phyloP scores from a whole-genome alignment of 1,140 invertebrate genomes.

The Chrysomallon squamiferum region DNA sequence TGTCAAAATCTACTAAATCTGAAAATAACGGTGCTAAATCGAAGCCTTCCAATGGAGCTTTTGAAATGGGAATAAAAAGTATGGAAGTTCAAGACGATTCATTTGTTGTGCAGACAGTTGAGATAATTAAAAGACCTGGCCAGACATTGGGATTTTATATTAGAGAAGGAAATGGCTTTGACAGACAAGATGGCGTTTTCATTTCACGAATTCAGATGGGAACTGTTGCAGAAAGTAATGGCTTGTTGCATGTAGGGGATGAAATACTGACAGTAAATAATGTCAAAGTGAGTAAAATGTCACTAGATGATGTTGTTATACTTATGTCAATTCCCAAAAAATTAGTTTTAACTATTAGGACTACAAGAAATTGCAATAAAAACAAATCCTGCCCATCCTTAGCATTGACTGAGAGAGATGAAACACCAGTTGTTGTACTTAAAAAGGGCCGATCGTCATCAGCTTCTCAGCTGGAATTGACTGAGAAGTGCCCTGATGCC shows the following conservation, averaged over 20 bases:
- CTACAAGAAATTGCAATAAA: conserved; percentile 54
- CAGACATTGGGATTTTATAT: conserved; percentile 98
- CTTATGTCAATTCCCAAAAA: conserved; percentile 98
- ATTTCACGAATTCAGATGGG: conserved; percentile 91
- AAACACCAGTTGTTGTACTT: conserved; percentile 90
- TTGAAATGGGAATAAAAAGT: conserved; percentile 62
- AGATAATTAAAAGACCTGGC: conserved; percentile 98
- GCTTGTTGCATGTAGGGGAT: conserved; percentile 96
- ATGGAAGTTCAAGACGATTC: conserved; percentile 59
- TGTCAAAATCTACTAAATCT: conserved; percentile 2
- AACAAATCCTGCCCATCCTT: conserved; percentile 58
- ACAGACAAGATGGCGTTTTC: conserved; percentile 94
- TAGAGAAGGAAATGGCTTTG: conserved; percentile 93
- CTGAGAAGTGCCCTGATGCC: conserved; percentile 80
- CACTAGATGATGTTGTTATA: conserved; percentile 97
- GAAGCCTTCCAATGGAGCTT: conserved; percentile 36
- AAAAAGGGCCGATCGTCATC: conserved; percentile 72
- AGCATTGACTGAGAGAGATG: conserved; percentile 68
- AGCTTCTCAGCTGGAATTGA: conserved; percentile 69
- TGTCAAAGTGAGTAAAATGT: conserved; percentile 97
- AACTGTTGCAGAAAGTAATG: conserved; percentile 86
- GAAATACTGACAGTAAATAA: conserved; percentile 98
- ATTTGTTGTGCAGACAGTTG: conserved; percentile 86
- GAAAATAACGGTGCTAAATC: conserved; percentile 34
- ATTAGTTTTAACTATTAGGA: conserved; percentile 87